phyloP scores from a whole-genome alignment of 2,113 vertebrate species.

The Heterocephalus glaber region DNA sequence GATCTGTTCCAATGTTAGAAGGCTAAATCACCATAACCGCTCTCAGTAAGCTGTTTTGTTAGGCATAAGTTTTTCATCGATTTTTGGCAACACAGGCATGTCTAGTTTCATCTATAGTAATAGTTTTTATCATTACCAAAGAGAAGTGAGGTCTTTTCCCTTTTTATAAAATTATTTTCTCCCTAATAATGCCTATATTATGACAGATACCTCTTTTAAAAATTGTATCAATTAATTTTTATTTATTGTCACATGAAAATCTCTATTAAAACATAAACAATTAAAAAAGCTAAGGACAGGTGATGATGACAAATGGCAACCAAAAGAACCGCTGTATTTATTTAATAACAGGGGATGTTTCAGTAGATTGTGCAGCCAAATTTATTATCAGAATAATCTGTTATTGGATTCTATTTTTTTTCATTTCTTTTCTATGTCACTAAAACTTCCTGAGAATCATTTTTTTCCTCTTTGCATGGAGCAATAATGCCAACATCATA shows the following conservation, averaged over 20 bases:
- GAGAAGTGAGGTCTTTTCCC: background rate
- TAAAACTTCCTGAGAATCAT: background rate
- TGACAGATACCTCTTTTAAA: background rate
- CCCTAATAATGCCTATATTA: background rate
- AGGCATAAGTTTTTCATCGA: background rate
- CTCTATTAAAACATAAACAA: background rate
- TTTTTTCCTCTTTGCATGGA: background rate
- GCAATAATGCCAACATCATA: background rate
- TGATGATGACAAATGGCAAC: background rate
- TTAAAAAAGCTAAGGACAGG: background rate
- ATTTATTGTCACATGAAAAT: background rate
- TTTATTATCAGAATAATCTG: background rate
- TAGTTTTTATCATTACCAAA: background rate
- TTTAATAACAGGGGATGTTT: background rate
- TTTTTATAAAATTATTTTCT: conserved; percentile 3
- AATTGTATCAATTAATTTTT: background rate
- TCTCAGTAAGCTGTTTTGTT: background rate
- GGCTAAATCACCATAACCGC: background rate
- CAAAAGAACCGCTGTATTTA: background rate
- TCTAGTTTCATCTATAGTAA: background rate
- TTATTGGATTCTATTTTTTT: background rate
- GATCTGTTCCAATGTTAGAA: background rate
- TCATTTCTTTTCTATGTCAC: background rate
- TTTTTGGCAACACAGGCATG: background rate
- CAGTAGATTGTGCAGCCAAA: background rate